Conservation (phyloP, 2,113 vertebrate species). For the Peromyscus maniculatus region DNA sequence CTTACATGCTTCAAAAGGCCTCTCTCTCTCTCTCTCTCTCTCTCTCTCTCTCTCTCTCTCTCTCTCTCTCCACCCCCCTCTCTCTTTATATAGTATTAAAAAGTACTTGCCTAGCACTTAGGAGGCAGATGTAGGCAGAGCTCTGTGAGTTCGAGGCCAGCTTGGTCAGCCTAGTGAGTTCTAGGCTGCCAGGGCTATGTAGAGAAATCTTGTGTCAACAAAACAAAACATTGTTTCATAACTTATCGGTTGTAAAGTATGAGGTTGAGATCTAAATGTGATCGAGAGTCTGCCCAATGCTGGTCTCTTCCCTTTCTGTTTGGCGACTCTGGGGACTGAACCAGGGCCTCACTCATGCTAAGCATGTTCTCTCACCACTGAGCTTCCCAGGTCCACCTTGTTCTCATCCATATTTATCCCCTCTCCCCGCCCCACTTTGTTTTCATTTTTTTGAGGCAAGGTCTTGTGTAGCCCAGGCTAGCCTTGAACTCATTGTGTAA, state of each 20-base stretch:
- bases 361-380: not conserved
- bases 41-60: too few relatives aligned
- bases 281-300: not conserved
- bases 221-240: not conserved
- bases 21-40: not conserved
- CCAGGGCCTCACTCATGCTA: not conserved
- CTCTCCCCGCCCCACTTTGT: not conserved
- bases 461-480: not conserved
- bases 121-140: not conserved
- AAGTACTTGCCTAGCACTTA: not conserved
- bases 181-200: not conserved
- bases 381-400: not conserved
- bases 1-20: not conserved
- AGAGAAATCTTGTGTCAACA: not conserved
- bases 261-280: not conserved
- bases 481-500: not conserved
- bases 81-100: too few relatives aligned
- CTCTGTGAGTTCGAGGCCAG: not conserved
- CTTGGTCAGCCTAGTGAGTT: not conserved
- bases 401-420: not conserved
- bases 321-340: not conserved
- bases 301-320: not conserved
- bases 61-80: too few relatives aligned
- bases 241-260: not conserved
- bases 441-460: not conserved